Percentiles rank a stretch among this genome's conserved stretches.
Conservation (phyloP, 2,888 invertebrate species). For the Drosophila stalkeri region DNA sequence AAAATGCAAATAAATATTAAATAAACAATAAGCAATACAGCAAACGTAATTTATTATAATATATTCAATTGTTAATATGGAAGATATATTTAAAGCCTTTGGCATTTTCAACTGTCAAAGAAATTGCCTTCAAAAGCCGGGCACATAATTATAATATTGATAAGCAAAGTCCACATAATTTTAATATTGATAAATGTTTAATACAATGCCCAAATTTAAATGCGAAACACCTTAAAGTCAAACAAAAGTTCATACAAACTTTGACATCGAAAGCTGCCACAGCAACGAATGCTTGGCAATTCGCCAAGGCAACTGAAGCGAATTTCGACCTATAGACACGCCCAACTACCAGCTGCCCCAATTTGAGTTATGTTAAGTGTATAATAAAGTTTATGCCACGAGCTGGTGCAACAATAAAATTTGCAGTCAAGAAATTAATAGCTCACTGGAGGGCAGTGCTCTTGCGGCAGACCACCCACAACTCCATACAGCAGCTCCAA, state of each 20-base stretch:
- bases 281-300: conserved; percentile 12
- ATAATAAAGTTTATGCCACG: conserved; percentile 68
- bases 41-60: conserved; percentile 7
- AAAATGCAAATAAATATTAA: conserved; percentile 1
- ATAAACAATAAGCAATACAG: conserved; percentile 12
- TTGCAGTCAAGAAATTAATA: conserved; percentile 56
- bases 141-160: conserved; percentile 60
- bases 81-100: conserved; percentile 29
- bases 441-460: conserved; percentile 49
- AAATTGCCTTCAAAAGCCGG: conserved; percentile 9
- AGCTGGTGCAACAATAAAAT: conserved; percentile 65
- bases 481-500: conserved; percentile 16
- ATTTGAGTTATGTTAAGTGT: conserved; percentile 57
- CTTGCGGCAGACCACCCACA: conserved; percentile 38
- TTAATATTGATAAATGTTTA: conserved; percentile 43
- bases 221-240: neutral
- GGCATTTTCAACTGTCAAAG: conserved; percentile 39
- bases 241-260: conserved; percentile 4
- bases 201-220: neutral
- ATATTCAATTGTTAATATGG: conserved; percentile 2
- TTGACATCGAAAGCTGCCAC: conserved; percentile 4
- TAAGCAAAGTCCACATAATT: conserved; percentile 53
- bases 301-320: conserved; percentile 2
- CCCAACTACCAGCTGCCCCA: conserved; percentile 38
- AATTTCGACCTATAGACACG: conserved; percentile 20